Base-by-base conservation (phyloP, 1,140 invertebrate genomes). In the Drosophila lowei region DNA sequence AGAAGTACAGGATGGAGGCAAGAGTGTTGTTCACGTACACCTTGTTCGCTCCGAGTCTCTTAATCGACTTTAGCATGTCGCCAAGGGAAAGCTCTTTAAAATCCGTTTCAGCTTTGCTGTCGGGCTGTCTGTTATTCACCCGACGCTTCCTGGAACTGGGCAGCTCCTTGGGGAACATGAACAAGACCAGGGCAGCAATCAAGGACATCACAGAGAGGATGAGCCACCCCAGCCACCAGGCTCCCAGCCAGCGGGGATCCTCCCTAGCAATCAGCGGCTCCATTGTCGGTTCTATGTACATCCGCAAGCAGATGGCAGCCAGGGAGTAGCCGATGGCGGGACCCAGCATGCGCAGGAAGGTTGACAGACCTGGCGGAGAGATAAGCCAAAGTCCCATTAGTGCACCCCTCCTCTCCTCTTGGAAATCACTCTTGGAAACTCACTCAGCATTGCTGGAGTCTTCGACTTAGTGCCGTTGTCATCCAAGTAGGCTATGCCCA, bases 161-260 rank as follows among this genome's bases (percentile, higher is more conserved):
- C 57, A 95, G 83, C 11, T 93, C 93, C 79, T 93, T 94, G 9
- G 95, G 95, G 68, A 95, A 95, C 8, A 95, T 89, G 0, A 93
- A 92, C 30, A 95, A 91, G 2, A 94, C 71, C 13, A 93, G 90
- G 0, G 94, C 93, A 38, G 94, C 93, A 3, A 95, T 7, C 9
- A 94, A 92, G 0, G 95, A 92, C 0, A 94, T 67, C 1, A 92
- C 80, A 2, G 93, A 95, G 38, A 95, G 90, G n/a, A 95, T 92
- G 21, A 96, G 93, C 95, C 93, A 96, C 21, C 96, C 96, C n/a
- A 96, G 66, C 95, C 95, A 96, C 95, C 95, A 96, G n/a, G 95
- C 95, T 2, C 95, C 95, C 18, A 96, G 71, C 95, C 95, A 96
- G 66, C 95, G 92, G 1, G 95, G 95, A 92, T 96, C 95, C 63